phyloP scores from a whole-genome alignment of 2,113 vertebrate genomes.

The Cromileptes altivelis region DNA sequence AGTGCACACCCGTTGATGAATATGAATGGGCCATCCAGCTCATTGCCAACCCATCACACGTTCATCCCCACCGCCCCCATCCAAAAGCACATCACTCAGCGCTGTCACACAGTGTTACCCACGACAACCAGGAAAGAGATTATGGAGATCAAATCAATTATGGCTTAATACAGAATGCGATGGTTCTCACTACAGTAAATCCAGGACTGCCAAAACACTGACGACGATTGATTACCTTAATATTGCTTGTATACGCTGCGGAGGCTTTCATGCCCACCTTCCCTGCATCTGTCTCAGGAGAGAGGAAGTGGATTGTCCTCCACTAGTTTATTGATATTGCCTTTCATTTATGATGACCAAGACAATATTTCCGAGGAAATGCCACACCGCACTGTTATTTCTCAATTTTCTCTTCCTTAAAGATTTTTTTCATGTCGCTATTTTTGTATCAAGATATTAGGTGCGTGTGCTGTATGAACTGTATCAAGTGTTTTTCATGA shows the following conservation, averaged over 20 bases:
- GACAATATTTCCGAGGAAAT: slow-evolving; percentile 57
- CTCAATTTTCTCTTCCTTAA: slow-evolving; percentile 38
- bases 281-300: slow-evolving; percentile 57
- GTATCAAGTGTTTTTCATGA: slow-evolving; percentile 45
- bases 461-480: background rate
- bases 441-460: slow-evolving; percentile 25
- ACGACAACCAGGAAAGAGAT: slow-evolving; percentile 84
- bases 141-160: slow-evolving; percentile 89
- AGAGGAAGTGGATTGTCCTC: slow-evolving; percentile 70
- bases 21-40: slow-evolving; percentile 72
- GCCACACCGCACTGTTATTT: slow-evolving; percentile 43
- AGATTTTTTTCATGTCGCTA: slow-evolving; percentile 21
- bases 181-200: slow-evolving; percentile 81
- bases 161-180: slow-evolving; percentile 83
- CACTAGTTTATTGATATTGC: slow-evolving; percentile 72
- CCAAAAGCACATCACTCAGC: slow-evolving; percentile 83
- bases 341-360: slow-evolving; percentile 72
- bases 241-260: slow-evolving; percentile 77
- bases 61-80: slow-evolving; percentile 39
- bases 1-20: slow-evolving; percentile 64
- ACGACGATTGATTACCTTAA: slow-evolving; percentile 85
- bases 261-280: slow-evolving; percentile 58
- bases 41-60: slow-evolving; percentile 77
- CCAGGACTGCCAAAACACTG: slow-evolving; percentile 78
- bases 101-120: slow-evolving; percentile 85